Evolutionary conservation across 2,797 vertebrate genomes (phyloP).

Genomic region (Rhinella marina): DNA sequence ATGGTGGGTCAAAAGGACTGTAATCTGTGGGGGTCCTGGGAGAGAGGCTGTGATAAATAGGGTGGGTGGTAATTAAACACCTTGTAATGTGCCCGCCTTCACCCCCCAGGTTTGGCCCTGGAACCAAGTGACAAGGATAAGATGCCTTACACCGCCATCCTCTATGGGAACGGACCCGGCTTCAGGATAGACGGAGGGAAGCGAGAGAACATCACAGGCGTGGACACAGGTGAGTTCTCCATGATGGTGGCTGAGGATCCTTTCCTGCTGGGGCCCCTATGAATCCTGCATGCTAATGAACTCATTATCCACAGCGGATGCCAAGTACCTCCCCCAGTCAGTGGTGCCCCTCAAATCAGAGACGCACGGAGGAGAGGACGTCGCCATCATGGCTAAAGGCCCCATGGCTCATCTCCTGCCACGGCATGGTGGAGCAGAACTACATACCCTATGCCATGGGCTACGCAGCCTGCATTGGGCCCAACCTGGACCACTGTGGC

Average conservation of each 20-base stretch:
- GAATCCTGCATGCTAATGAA: background rate
- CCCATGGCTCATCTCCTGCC: conserved; percentile 83
- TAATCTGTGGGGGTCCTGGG: background rate
- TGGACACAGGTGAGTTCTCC: conserved; percentile 80
- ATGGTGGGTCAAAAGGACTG: background rate
- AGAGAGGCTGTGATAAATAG: background rate
- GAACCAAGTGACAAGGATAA: conserved; percentile 89
- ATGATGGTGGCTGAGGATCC: background rate
- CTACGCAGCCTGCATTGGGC: conserved; percentile 77
- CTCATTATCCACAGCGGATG: conserved; percentile 65
- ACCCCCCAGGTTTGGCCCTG: conserved; percentile 82
- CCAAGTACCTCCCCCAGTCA: conserved; percentile 75
- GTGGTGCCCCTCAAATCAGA: conserved; percentile 70
- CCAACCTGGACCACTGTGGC: conserved; percentile 75
- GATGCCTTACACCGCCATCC: conserved; percentile 91
- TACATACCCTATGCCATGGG: conserved; percentile 80
- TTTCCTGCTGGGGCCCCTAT: background rate
- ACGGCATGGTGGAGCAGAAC: conserved; percentile 80
- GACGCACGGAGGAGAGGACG: conserved; percentile 82
- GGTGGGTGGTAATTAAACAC: background rate
- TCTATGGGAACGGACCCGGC: conserved; percentile 92
- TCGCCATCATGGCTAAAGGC: conserved; percentile 76
- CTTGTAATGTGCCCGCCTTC: background rate
- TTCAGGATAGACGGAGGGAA: conserved; percentile 80
- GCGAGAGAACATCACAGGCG: conserved; percentile 86